phyloP scores from a whole-genome alignment of 2,797 vertebrate genomes.

The Anas acuta region DNA sequence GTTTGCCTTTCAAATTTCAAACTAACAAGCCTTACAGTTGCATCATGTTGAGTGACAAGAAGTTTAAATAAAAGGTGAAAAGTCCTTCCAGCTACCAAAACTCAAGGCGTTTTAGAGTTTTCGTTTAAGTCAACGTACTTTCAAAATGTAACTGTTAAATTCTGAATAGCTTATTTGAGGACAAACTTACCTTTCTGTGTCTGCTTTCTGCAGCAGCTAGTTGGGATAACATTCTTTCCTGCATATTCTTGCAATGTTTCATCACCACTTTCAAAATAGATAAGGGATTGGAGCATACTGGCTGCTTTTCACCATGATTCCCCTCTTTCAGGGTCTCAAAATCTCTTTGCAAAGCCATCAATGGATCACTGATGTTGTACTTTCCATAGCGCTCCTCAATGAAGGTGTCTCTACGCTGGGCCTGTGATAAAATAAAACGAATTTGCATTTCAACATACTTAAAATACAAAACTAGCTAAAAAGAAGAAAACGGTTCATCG shows the following conservation, averaged over 20 bases:
- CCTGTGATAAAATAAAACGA: slow-evolving; percentile 76
- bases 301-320: slow-evolving; percentile 79
- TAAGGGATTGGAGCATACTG: slow-evolving; percentile 87
- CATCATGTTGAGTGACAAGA: background rate
- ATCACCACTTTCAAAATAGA: slow-evolving; percentile 94
- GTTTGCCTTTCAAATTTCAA: background rate
- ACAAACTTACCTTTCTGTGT: slow-evolving; percentile 88
- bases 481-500: background rate
- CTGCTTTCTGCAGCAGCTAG: slow-evolving; percentile 91
- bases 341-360: slow-evolving; percentile 95
- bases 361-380: slow-evolving; percentile 94
- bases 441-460: background rate
- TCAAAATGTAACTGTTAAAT: background rate
- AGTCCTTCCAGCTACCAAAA: background rate
- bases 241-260: slow-evolving; percentile 97
- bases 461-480: background rate
- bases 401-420: slow-evolving; percentile 91
- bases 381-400: slow-evolving; percentile 95
- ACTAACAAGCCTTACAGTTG: background rate
- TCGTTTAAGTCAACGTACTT: background rate
- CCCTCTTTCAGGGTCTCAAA: slow-evolving; percentile 84
- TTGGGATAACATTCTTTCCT: slow-evolving; percentile 96
- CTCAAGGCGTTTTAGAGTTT: background rate
- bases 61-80: background rate
- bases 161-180: background rate